phyloP scores from a whole-genome alignment of 2,797 vertebrate genomes.

The Sparidentex hasta region DNA sequence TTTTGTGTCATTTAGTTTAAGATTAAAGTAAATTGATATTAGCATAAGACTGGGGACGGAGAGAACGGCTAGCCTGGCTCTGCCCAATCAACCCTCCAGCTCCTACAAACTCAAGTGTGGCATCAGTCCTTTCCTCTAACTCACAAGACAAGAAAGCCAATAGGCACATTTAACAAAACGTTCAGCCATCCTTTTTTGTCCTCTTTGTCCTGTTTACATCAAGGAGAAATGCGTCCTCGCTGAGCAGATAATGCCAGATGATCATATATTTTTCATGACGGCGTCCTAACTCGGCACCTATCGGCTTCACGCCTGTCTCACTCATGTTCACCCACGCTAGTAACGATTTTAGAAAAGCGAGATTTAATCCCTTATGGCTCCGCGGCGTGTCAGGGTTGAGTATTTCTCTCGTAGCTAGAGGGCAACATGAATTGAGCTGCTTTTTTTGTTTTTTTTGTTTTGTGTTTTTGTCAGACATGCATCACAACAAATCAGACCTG shows the following conservation, averaged over 20 bases:
- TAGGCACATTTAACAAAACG: background rate
- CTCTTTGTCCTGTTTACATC: conserved; percentile 13
- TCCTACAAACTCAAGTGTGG: background rate
- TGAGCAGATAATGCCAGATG: conserved; percentile 18
- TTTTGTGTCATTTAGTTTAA: too few relatives aligned
- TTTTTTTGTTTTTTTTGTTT: conserved; percentile 28
- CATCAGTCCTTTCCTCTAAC: background rate
- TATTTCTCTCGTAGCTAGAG: conserved; percentile 59
- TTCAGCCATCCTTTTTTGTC: background rate
- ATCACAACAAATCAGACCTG: conserved; percentile 55
- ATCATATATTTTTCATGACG: conserved; percentile 19
- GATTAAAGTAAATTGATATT: too few relatives aligned
- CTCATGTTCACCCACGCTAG: conserved; percentile 52
- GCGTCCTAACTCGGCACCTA: conserved; percentile 35
- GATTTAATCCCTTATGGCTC: conserved; percentile 61
- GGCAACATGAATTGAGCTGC: conserved; percentile 59
- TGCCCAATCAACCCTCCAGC: too few relatives aligned
- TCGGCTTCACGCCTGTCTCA: conserved; percentile 44
- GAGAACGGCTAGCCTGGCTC: background rate
- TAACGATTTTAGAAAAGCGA: conserved; percentile 40
- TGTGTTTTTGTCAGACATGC: background rate
- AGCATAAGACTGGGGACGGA: background rate
- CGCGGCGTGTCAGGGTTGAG: conserved; percentile 11
- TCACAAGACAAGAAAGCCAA: background rate
- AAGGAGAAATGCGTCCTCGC: conserved; percentile 6